phyloP scores from a whole-genome alignment of 2,888 invertebrate species.

The Stenolophus ochropezus region DNA sequence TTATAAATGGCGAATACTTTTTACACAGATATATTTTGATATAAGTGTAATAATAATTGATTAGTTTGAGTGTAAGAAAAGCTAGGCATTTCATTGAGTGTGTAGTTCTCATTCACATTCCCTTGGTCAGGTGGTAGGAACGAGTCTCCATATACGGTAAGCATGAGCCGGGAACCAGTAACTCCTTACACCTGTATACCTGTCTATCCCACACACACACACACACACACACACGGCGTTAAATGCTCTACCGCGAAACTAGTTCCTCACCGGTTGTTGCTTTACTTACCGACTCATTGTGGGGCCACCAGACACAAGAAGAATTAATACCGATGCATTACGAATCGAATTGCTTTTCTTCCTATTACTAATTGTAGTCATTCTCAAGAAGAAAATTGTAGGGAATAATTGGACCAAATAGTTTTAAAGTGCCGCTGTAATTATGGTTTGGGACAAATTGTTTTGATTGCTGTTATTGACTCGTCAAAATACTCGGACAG shows the following conservation, averaged over 20 bases:
- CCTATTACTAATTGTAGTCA: too few relatives aligned
- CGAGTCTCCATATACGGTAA: conserved; percentile 47
- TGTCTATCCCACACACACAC: not conserved
- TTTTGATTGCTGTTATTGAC: not conserved
- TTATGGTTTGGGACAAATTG: not conserved
- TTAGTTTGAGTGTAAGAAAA: too few relatives aligned
- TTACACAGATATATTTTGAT: too few relatives aligned
- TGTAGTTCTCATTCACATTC: not conserved
- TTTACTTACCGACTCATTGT: not conserved
- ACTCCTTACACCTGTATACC: conserved; percentile 47
- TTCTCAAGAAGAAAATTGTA: not conserved
- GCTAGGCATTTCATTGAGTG: not conserved
- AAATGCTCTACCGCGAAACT: conserved; percentile 54
- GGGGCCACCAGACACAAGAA: not conserved
- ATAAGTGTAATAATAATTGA: too few relatives aligned
- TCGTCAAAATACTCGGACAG: not conserved
- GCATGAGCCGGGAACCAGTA: conserved; percentile 23
- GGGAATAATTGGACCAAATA: not conserved
- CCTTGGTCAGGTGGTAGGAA: conserved; percentile 4
- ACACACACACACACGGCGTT: conserved; percentile 29
- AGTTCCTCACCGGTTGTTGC: conserved; percentile 51
- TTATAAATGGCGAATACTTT: too few relatives aligned
- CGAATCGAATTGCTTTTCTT: too few relatives aligned
- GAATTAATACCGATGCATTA: not conserved
- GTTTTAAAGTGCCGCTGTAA: not conserved